A percentile compares a stretch with the other conserved stretches of the same genome.
Conservation (phyloP, 2,888 invertebrate species). For the Ligdia adustata region DNA sequence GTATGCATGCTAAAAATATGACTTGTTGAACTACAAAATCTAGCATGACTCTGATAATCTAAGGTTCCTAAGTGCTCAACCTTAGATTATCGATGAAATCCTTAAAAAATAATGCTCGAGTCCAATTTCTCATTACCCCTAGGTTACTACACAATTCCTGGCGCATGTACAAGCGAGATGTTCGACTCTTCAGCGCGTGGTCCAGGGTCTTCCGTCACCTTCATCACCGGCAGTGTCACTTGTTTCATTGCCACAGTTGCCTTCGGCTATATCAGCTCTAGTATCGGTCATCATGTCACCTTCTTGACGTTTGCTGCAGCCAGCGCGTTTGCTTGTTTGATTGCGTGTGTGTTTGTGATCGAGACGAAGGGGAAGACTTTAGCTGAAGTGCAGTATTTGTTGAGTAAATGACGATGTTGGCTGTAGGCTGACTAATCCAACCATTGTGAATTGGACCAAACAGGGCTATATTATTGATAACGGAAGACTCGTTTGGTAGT, state of each 20-base stretch:
- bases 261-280: conserved; percentile 10
- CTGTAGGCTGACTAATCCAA: too few species aligned
- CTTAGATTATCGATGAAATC: too few species aligned
- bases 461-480: too few species aligned
- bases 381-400: conserved; percentile 87
- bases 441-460: too few species aligned
- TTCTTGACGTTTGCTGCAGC: conserved; percentile 23
- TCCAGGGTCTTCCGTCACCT: conserved; percentile 10
- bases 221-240: conserved; percentile 1
- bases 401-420: conserved; percentile 20
- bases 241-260: conserved; percentile 13
- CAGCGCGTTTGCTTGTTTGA: conserved; percentile 20
- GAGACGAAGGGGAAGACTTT: conserved; percentile 92
- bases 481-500: too few species aligned
- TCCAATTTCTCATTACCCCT: too few species aligned
- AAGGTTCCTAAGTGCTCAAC: too few species aligned
- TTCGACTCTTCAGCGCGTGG: conserved; percentile 35
- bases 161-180: conserved; percentile 38
- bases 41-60: too few species aligned
- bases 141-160: conserved; percentile 10
- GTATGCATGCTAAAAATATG: too few species aligned
- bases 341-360: conserved; percentile 18
- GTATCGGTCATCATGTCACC: conserved; percentile 17
- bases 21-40: too few species aligned
- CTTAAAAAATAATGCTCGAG: too few species aligned